Conservation (phyloP, 2,888 invertebrate genomes). For the Cinara cedri region DNA sequence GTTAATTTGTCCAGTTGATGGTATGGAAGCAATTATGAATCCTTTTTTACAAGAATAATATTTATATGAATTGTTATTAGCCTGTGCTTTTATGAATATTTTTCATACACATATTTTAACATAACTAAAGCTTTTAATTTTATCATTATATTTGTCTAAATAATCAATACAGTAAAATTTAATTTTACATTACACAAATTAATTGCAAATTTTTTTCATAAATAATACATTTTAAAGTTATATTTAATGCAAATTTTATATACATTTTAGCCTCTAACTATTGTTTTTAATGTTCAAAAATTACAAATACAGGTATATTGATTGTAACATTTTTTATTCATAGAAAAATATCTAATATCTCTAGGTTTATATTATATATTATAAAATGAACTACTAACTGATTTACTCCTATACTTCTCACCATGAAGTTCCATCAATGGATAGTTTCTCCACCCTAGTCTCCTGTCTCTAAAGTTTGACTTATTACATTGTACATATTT, state of each 20-base stretch:
- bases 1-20: slow-evolving; percentile 96
- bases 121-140: slow-evolving; percentile 1
- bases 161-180: neutral
- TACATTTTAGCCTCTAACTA: no score
- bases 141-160: slow-evolving; percentile 3
- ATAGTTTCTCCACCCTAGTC: no score
- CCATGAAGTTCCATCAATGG: no score
- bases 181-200: neutral
- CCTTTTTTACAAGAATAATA: slow-evolving; percentile 85
- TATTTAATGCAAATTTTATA: neutral
- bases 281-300: neutral
- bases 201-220: neutral
- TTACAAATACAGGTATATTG: neutral
- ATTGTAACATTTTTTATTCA: no score
- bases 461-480: no score
- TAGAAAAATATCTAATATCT: neutral
- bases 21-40: slow-evolving; percentile 99
- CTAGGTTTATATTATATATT: no score
- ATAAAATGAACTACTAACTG: no score
- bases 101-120: neutral
- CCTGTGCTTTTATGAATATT: slow-evolving; percentile 5
- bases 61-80: slow-evolving; percentile 1
- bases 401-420: no score
- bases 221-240: neutral
- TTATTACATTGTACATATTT: no score